Evolutionary conservation across 2,797 vertebrate species (phyloP).

Genomic region (Petrocephalus sullivani): DNA sequence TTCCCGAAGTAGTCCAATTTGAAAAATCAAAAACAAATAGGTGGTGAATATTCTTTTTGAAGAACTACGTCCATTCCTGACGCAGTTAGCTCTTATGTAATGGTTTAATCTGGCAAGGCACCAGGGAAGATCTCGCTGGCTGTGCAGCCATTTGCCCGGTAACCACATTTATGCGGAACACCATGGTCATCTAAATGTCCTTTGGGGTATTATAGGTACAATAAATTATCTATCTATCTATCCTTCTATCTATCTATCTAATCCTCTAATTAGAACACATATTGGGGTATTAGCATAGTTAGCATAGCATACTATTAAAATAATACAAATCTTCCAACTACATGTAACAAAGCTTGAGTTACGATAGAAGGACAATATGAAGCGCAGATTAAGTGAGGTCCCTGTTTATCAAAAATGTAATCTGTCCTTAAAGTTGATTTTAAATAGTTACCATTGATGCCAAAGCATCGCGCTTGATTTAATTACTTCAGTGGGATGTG

Average conservation of each 20-base stretch:
- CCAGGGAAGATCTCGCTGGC: not conserved
- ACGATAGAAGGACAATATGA: not conserved
- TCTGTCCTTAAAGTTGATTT: not conserved
- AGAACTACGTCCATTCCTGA: not conserved
- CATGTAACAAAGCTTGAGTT: not conserved
- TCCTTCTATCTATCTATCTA: too few species aligned
- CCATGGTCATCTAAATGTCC: not conserved
- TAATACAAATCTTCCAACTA: not conserved
- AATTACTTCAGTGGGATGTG: not conserved
- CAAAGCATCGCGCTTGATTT: not conserved
- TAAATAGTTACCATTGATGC: not conserved
- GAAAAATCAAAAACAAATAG: constrained; percentile 7
- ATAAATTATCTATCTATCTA: too few species aligned
- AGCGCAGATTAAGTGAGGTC: not conserved
- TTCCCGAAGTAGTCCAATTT: not conserved
- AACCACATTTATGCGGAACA: not conserved
- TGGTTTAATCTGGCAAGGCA: not conserved
- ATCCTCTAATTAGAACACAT: not conserved
- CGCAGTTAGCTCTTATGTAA: not conserved
- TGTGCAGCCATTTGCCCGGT: not conserved
- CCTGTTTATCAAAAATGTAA: not conserved
- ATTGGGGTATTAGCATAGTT: not conserved
- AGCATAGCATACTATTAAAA: not conserved
- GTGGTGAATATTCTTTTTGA: not conserved
- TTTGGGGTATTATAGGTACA: too few species aligned